Evolutionary conservation across 2,113 vertebrate species (phyloP), one percentile per base, ranked within the genome.

Genomic region (Grantiella picta): DNA sequence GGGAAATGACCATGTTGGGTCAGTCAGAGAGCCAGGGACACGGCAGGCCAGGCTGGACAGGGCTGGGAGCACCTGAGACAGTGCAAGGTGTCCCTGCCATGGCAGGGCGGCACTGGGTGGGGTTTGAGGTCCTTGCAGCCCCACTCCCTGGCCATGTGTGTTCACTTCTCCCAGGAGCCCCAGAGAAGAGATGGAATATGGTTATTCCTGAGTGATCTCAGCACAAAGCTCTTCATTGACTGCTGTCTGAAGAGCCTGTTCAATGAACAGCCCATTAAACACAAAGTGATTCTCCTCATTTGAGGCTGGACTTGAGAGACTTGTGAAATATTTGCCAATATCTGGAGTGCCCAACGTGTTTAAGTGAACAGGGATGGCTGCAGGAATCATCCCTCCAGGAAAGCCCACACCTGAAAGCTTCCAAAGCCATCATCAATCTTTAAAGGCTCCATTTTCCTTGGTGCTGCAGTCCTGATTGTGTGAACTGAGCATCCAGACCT

Each of bases 1-100:
- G 27, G n/a, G 5, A 68, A 33, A 31, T 4, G 6, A 6, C 13
- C 0, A 4, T 3, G 12, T 0, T 0, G 0, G 3, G 1, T 4
- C 0, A 12, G 42, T 0, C 6, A 47, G 21, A 16, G 47, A 12
- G 22, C 1, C 23, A 54, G 60, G 25, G 29, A 23, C 59, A 15
- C 0, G 3, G 7, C 33, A 31, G 66, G 21, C 61, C 61, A 27
- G 61, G 36, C 44, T 50, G 61, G 52, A 4, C 16, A 28, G 70
- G 61, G 31, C 25, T 45, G 4, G 61, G 44, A 8, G 44, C 52
- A 42, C 57, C 73, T 23, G 44, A 53, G 2, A 3, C 24, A 4
- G 12, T 5, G 44, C 35, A 1, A 35, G 36, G 28, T 10, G 60
- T 25, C 52, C 59, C n/a, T 38, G 59, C 24, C 40, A 2, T 4